A percentile compares a stretch with the other conserved stretches of the same genome.
Evolutionary conservation across 1,140 invertebrate genomes (phyloP).

Genomic region (Apis mellifera): DNA sequence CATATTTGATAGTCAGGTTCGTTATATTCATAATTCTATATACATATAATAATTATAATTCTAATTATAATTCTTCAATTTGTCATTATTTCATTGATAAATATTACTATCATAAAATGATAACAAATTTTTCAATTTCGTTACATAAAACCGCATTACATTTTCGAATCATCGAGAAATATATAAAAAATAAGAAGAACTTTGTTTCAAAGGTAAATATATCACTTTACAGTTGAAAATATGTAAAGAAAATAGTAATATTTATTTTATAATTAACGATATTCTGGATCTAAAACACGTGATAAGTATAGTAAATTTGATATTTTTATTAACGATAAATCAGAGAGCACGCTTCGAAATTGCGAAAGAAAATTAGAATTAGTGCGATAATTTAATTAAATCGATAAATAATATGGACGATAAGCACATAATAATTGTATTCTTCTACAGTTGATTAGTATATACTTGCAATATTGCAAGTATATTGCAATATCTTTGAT

Average conservation of each 20-base stretch:
- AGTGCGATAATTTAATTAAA: conserved; percentile 28
- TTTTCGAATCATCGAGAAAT: too few relatives aligned
- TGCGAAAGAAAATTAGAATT: neutral
- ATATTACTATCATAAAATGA: neutral
- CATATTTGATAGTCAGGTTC: neutral
- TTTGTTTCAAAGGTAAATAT: too few relatives aligned
- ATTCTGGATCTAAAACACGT: neutral
- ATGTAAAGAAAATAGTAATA: neutral
- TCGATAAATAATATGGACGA: neutral
- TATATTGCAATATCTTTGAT: neutral
- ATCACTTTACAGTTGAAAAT: neutral
- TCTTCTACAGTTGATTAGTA: neutral
- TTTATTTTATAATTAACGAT: neutral
- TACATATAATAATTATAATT: neutral
- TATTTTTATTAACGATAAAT: conserved; percentile 17
- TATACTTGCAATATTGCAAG: neutral
- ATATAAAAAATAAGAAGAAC: too few relatives aligned
- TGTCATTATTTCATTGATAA: neutral
- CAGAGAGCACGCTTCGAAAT: neutral
- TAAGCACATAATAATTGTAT: neutral
- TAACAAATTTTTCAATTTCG: neutral
- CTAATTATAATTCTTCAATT: too few relatives aligned
- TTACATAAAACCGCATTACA: neutral
- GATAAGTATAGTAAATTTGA: conserved; percentile 4
- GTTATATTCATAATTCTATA: neutral